Evolutionary conservation across 2,113 vertebrate species (phyloP).

Genomic region (Leucosticte australis): DNA sequence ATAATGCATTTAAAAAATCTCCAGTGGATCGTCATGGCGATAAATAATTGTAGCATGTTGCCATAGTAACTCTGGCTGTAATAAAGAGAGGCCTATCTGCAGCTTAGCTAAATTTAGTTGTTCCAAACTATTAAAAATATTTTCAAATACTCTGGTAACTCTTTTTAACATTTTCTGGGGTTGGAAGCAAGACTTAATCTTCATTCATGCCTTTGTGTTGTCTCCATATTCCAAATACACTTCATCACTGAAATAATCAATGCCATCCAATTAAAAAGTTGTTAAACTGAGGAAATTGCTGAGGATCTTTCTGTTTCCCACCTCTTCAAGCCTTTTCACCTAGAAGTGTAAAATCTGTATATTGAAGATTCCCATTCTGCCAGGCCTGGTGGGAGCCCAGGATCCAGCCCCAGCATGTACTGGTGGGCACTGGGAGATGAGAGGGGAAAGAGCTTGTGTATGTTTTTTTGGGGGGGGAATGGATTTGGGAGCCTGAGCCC

Average conservation of each 20-base stretch:
- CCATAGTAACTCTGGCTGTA: conserved; percentile 76
- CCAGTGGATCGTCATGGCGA: conserved; percentile 77
- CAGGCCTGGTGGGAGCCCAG: background rate
- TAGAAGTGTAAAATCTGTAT: background rate
- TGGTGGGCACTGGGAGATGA: background rate
- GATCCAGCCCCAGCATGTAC: rapidly evolving
- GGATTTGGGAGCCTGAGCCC: background rate
- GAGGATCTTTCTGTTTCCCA: background rate
- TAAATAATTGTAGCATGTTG: conserved; percentile 82
- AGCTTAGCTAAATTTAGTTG: conserved; percentile 77
- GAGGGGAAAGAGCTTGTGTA: background rate
- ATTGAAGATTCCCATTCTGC: background rate
- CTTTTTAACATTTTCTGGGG: conserved; percentile 9
- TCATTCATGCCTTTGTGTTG: conserved; percentile 45
- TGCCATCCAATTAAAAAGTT: background rate
- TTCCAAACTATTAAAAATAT: conserved; percentile 73
- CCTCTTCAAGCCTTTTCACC: background rate
- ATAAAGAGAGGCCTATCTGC: conserved; percentile 72
- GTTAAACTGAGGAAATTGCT: background rate
- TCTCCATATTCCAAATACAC: background rate
- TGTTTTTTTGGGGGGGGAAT: background rate
- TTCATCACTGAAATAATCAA: background rate
- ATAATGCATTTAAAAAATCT: conserved; percentile 77
- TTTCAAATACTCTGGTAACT: conserved; percentile 60
- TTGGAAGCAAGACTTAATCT: conserved; percentile 31